A percentile compares a stretch with the other conserved stretches of the same genome.
Conservation (phyloP, 2,113 vertebrate species). For the Indicator indicator region DNA sequence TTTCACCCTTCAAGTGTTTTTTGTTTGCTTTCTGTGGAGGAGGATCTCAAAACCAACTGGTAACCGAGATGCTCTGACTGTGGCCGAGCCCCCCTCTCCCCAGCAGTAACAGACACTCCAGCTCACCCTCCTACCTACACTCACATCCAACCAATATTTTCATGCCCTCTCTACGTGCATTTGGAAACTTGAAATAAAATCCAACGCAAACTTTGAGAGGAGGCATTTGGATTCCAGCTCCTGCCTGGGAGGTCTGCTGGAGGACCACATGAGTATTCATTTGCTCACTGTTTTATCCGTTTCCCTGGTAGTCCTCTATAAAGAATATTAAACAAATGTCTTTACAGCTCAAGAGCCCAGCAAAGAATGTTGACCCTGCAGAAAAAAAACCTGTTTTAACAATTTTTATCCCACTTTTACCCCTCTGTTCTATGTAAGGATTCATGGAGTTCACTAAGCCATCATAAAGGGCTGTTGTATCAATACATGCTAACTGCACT, state of each 20-base stretch:
- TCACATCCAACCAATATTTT: neutral
- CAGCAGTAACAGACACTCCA: neutral
- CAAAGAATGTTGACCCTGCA: neutral
- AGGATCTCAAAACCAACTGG: neutral
- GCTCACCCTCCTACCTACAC: neutral
- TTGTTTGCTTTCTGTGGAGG: neutral
- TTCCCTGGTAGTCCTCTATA: conserved; percentile 44
- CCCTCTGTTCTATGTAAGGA: neutral
- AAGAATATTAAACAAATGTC: conserved; percentile 56
- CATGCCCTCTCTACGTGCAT: conserved; percentile 20
- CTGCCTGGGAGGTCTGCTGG: conserved; percentile 46
- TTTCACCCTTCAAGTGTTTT: neutral
- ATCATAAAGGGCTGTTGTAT: neutral
- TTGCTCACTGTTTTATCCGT: conserved; percentile 47
- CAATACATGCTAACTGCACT: neutral
- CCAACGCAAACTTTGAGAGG: conserved; percentile 19
- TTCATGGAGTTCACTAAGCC: neutral
- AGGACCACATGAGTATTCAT: conserved; percentile 48
- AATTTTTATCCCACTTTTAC: conserved; percentile 2
- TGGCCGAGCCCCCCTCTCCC: neutral
- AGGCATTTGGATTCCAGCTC: conserved; percentile 52
- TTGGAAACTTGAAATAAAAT: conserved; percentile 64
- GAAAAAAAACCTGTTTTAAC: neutral
- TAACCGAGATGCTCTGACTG: neutral
- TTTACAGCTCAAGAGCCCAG: conserved; percentile 6